Base-by-base conservation (phyloP, 2,797 vertebrate genomes). In the Lagorchestes hirsutus region DNA sequence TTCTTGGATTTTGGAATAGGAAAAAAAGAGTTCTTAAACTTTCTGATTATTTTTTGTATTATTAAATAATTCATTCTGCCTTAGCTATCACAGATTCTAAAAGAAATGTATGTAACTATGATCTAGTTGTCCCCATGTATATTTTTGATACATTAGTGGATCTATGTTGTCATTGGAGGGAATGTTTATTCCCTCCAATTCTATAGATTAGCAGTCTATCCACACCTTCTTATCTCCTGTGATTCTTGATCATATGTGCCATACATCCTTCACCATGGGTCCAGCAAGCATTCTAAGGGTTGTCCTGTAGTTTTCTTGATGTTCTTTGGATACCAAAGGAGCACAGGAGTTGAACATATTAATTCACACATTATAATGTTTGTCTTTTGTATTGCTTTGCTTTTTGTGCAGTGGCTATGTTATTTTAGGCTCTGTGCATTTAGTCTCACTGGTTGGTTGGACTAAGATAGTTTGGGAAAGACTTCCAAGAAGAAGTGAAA, bases 281-380 rank as follows among this genome's bases (percentile, higher is more conserved):
- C 74, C 74, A 82, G 40, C 18, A 82, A 27, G n/a, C 22, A 46
- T 46, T 91, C 13, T 87, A 87, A 46, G 28, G 59, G n/a, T 54
- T 90, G 58, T 59, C 29, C 8, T 91, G 4, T 91, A 13, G 24
- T 29, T 50, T 55, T 92, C 90, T 93, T 96, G n/a, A 74, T 93
- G 16, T 91, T 54, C 9, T 57, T 11, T 57, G 55, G 34, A 92
- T 90, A 34, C 91, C 87, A 67, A 0, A 91, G 46, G n/a, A 74
- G 67, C n/a, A 74, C n/a, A 74, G 67, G n/a, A 40, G 8, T 74
- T 74, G 18, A 24, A 74, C n/a, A 40, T 40, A 24, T 74, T 40
- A 22, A 22, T 74, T 74, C 16, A 40, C 5, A 74, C 18, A 40
- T 74, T 74, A 74, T 40, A 22, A 18, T 40, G 9, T 40, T 74